These are phyloP conservation scores for Eunapius fragilis DNA, from an alignment of 37 sponge, comb jelly and placozoan species.

Conservation along the genomic window DNA sequence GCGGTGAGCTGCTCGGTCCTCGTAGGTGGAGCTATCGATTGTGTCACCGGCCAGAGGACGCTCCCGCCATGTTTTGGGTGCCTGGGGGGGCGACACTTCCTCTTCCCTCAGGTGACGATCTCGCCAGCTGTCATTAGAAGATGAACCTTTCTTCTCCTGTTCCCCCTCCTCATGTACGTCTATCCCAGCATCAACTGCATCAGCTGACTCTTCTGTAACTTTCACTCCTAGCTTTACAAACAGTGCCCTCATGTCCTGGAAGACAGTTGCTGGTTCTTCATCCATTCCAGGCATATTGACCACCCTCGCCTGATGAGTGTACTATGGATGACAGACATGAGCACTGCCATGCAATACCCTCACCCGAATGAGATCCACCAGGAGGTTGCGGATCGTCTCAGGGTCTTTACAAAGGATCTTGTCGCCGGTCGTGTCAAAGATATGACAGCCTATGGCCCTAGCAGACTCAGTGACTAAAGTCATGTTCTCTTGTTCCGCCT, in stretches of 20 bases:
- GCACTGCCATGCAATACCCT: background rate
- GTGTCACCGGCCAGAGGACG: background rate
- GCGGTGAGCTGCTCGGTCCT: slow-evolving; percentile 50
- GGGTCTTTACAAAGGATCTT: slow-evolving; percentile 42
- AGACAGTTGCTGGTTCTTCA: slow-evolving; percentile 65
- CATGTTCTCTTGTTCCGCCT: slow-evolving; percentile 83
- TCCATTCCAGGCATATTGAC: slow-evolving; percentile 80
- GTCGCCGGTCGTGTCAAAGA: slow-evolving; percentile 47
- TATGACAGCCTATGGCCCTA: slow-evolving; percentile 81
- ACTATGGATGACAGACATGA: background rate
- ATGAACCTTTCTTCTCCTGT: slow-evolving; percentile 3
- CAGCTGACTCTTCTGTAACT: background rate
- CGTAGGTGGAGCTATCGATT: slow-evolving; percentile 43
- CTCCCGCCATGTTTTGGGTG: background rate
- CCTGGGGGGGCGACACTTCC: background rate
- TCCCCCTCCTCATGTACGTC: too few relatives aligned
- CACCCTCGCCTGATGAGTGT: slow-evolving; percentile 51
- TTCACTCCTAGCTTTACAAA: slow-evolving; percentile 35
- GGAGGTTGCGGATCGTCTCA: slow-evolving; percentile 21
- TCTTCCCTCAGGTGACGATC: background rate
- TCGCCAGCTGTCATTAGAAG: background rate
- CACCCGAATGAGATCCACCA: slow-evolving; percentile 79
- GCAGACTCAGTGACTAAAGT: slow-evolving; percentile 83
- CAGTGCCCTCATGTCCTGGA: slow-evolving; percentile 48
- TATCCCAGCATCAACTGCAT: background rate